phyloP scores from a whole-genome alignment of 23 tunicate genomes.

The Pegea sp. region DNA sequence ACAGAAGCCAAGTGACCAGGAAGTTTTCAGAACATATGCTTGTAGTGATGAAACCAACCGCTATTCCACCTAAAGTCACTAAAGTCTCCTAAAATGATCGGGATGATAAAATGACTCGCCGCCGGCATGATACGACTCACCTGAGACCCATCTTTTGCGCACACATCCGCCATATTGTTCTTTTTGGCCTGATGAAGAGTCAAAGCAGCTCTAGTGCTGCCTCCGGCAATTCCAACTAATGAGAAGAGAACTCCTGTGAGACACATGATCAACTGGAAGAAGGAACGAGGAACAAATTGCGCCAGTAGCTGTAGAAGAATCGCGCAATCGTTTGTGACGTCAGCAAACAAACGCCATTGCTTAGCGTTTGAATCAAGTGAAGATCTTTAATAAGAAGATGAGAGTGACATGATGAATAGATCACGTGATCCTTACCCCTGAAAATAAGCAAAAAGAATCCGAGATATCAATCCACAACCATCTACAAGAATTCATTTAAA shows the following conservation, averaged over 20 bases:
- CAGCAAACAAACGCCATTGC: slow-evolving; percentile 86
- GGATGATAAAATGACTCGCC: background rate
- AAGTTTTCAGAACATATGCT: slow-evolving; percentile 26
- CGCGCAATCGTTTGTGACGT: slow-evolving; percentile 77
- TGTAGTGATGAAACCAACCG: slow-evolving; percentile 32
- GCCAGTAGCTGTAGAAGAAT: slow-evolving; percentile 46
- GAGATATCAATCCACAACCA: slow-evolving; percentile 87
- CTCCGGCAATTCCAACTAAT: slow-evolving; percentile 93
- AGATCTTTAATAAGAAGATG: slow-evolving; percentile 7
- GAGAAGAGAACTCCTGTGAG: slow-evolving; percentile 58
- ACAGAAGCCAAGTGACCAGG: slow-evolving; percentile 31
- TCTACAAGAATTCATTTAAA: slow-evolving; percentile 33
- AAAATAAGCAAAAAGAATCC: slow-evolving; percentile 81
- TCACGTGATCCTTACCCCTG: slow-evolving; percentile 45
- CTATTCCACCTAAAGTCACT: slow-evolving; percentile 52
- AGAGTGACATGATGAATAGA: background rate
- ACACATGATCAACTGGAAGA: slow-evolving; percentile 44
- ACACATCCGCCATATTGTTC: slow-evolving; percentile 93
- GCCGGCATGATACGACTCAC: slow-evolving; percentile 7
- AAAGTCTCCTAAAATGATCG: slow-evolving; percentile 51
- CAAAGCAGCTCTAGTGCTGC: slow-evolving; percentile 89
- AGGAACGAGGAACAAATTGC: slow-evolving; percentile 45
- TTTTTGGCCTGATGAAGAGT: slow-evolving; percentile 92
- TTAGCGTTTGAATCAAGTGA: slow-evolving; percentile 65
- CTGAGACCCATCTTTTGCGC: slow-evolving; percentile 80